Conservation (phyloP, 1,140 invertebrate genomes). For the Leucophenga varia region DNA sequence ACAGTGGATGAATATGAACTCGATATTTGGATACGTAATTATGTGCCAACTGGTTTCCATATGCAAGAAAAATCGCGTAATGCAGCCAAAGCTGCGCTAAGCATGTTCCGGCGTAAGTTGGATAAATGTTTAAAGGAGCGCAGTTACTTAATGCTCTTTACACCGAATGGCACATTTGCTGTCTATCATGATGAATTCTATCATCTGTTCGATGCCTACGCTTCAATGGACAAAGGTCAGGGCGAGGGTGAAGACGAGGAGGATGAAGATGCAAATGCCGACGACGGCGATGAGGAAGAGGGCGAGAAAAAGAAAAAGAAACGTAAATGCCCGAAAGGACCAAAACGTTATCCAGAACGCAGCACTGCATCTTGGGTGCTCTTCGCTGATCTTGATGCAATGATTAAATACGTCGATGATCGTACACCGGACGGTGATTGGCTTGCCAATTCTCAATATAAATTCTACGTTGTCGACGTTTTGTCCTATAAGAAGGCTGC, state of each 20-base stretch:
- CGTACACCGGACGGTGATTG: constrained; percentile 28
- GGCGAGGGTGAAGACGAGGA: constrained; percentile 20
- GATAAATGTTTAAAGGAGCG: constrained; percentile 25
- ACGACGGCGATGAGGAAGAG: constrained; percentile 17
- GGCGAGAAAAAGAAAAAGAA: constrained; percentile 19
- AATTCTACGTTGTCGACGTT: constrained; percentile 41
- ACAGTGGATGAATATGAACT: constrained; percentile 64
- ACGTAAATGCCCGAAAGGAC: constrained; percentile 27
- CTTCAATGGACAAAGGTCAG: constrained; percentile 41
- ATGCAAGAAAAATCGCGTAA: constrained; percentile 4
- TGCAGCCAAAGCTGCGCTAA: constrained; percentile 7
- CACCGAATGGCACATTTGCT: constrained; percentile 59
- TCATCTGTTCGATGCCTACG: constrained; percentile 64
- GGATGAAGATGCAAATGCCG: constrained; percentile 9
- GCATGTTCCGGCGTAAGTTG: constrained; percentile 28
- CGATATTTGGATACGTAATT: constrained; percentile 62
- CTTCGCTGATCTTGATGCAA: constrained; percentile 32
- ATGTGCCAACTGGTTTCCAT: constrained; percentile 40
- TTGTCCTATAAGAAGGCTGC: constrained; percentile 43
- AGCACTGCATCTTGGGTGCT: constrained; percentile 52
- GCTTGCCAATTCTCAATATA: constrained; percentile 34
- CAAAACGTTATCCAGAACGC: constrained; percentile 36
- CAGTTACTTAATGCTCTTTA: constrained; percentile 61
- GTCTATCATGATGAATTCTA: constrained; percentile 61
- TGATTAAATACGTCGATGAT: constrained; percentile 38